Evolutionary conservation across 1,140 invertebrate genomes (phyloP).

Genomic region (Nomia melanderi): DNA sequence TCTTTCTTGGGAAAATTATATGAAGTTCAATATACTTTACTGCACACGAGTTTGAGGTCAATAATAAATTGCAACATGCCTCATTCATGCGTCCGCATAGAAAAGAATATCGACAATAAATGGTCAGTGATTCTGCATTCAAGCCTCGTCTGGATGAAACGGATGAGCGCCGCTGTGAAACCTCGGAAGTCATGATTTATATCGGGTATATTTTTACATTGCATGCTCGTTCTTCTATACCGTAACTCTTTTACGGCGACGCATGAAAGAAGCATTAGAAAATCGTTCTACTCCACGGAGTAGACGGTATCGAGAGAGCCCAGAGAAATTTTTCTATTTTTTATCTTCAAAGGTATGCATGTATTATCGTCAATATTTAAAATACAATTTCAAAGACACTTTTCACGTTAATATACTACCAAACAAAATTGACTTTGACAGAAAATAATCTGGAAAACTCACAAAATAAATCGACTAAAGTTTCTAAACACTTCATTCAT

Average conservation of each 20-base stretch:
- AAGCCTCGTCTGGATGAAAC: constrained; percentile 14
- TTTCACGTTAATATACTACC: too few species aligned
- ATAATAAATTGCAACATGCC: not conserved
- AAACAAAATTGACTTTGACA: too few species aligned
- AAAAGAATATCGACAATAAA: constrained; percentile 12
- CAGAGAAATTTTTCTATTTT: not conserved
- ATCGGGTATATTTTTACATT: constrained; percentile 14
- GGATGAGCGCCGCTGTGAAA: constrained; percentile 15
- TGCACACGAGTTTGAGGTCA: not conserved
- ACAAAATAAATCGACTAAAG: too few species aligned
- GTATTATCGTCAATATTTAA: not conserved
- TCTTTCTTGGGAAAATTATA: too few species aligned
- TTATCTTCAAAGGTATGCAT: not conserved
- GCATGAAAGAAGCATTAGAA: constrained; percentile 38
- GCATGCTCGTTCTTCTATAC: constrained; percentile 24
- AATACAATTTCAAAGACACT: not conserved
- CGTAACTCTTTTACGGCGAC: constrained; percentile 8
- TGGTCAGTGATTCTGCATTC: constrained; percentile 23
- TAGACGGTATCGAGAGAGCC: not conserved
- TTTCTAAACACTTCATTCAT: too few species aligned
- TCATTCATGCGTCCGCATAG: not conserved
- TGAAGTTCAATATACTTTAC: not conserved
- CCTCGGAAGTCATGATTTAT: constrained; percentile 43
- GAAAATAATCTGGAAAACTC: too few species aligned
- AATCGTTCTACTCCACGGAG: constrained; percentile 2